Evolutionary conservation across 2,888 invertebrate species (phyloP), one percentile per base, ranked within the genome.

Genomic region (Xiphydria camelus): DNA sequence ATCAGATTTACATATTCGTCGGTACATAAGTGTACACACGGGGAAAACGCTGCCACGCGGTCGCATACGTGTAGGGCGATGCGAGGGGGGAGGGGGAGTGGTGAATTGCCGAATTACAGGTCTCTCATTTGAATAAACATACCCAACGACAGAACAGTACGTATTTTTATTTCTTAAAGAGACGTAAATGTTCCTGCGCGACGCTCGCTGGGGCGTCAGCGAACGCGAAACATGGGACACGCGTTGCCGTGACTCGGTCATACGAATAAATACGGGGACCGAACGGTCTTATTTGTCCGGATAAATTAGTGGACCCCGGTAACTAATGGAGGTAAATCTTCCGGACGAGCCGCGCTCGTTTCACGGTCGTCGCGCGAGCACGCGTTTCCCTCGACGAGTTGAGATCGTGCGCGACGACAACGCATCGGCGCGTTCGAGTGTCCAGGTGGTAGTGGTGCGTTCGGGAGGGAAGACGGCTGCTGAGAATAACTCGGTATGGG

Each of bases 41-140:
- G 42, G n/a, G n/a, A n/a, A n/a, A 29, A 12, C 12, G n/a, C 29
- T 29, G 31, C 36, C 36, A 21, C 34, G 29, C 12, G 14, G 29
- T 29, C 29, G 29, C 14, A 14, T 29, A 14, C 29, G n/a, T 29
- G 12, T 29, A 14, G 6, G 29, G 12, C 29, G 14, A 4, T 29
- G 29, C 9, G 12, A 14, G 29, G 29, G 29, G 40, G 43, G 41
- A 31, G 41, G 23, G 35, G 33, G 47, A 48, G 41, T 54, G 46
- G 53, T 55, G 62, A 57, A 62, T 62, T 59, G 54, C 62, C 61
- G 59, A 62, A 62, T 62, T 63, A 62, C 62, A 61, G 55, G 53
- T 31, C 31, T 46, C 63, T 62, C 59, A 62, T 63, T 62, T 62
- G 61, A 62, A 62, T 62, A 62, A 63, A 63, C 62, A 63, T 49